Percentiles rank a stretch among this genome's conserved stretches.
These are phyloP conservation scores for Rhinolophus sinicus DNA, from an alignment of 2,113 vertebrate genomes.

Conservation along the genomic window DNA sequence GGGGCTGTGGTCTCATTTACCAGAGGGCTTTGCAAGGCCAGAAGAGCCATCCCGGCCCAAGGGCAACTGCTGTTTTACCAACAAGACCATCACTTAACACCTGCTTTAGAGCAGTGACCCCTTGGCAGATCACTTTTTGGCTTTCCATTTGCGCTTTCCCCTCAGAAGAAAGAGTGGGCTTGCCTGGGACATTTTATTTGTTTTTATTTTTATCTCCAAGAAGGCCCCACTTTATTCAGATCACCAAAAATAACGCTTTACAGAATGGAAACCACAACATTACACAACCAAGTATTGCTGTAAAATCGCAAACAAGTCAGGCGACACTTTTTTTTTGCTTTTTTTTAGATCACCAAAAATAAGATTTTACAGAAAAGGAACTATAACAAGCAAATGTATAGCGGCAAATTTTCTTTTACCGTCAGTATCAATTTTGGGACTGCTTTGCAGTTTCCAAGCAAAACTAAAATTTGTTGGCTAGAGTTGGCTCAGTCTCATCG, in stretches of 20 bases:
- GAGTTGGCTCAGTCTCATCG: slow-evolving; percentile 48
- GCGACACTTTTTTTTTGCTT: slow-evolving; percentile 48
- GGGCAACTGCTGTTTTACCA: not conserved
- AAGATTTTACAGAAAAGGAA: slow-evolving; percentile 59
- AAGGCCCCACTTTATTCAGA: slow-evolving; percentile 56
- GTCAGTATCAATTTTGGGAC: slow-evolving; percentile 57
- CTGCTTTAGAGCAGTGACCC: not conserved
- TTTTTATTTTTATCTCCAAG: not conserved
- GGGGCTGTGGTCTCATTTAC: not conserved
- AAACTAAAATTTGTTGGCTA: slow-evolving; percentile 52
- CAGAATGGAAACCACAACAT: slow-evolving; percentile 57
- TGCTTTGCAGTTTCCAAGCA: slow-evolving; percentile 67
- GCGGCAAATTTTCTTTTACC: slow-evolving; percentile 27
- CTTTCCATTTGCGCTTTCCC: not conserved
- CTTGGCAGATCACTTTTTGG: not conserved
- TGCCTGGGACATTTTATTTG: not conserved
- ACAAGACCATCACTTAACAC: not conserved
- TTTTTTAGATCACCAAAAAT: slow-evolving; percentile 63
- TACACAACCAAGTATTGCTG: slow-evolving; percentile 27
- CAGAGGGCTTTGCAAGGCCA: not conserved
- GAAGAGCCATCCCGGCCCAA: not conserved
- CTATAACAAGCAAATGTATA: slow-evolving; percentile 43
- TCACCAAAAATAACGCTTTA: slow-evolving; percentile 63
- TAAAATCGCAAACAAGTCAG: slow-evolving; percentile 62
- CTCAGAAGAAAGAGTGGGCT: not conserved